These are phyloP conservation scores for Dolomedes plantarius DNA, from an alignment of 2,888 invertebrate genomes.

Conservation along the genomic window DNA sequence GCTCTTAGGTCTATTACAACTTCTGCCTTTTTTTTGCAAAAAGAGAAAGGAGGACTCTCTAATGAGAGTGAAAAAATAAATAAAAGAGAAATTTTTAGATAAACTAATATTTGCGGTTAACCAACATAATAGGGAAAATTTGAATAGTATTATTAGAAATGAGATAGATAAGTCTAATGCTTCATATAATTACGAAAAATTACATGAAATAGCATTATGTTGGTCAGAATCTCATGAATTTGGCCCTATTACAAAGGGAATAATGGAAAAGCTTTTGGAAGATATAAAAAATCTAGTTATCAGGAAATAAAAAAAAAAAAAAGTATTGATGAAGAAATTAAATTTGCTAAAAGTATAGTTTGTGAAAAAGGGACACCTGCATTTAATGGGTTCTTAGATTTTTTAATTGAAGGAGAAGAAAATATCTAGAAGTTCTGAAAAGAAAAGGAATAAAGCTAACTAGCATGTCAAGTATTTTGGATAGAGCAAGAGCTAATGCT, in stretches of 20 bases:
- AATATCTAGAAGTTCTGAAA: slow-evolving; percentile 29
- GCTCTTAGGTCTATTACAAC: slow-evolving; percentile 42
- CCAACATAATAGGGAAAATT: slow-evolving; percentile 30
- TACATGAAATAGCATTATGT: slow-evolving; percentile 43
- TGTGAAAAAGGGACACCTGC: slow-evolving; percentile 27
- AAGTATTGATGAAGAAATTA: slow-evolving; percentile 18
- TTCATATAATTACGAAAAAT: slow-evolving; percentile 48
- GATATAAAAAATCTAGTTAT: slow-evolving; percentile 22
- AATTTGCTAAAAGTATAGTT: slow-evolving; percentile 25
- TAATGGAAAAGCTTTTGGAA: slow-evolving; percentile 16
- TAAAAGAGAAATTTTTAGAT: slow-evolving; percentile 52
- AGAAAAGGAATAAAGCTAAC: slow-evolving; percentile 33
- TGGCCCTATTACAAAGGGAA: slow-evolving; percentile 29
- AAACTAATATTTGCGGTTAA: slow-evolving; percentile 40
- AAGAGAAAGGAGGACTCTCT: slow-evolving; percentile 22
- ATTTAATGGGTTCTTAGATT: slow-evolving; percentile 41
- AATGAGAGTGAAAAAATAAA: slow-evolving; percentile 39
- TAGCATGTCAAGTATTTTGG: slow-evolving; percentile 27
- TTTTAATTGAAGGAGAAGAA: slow-evolving; percentile 10
- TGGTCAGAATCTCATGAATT: slow-evolving; percentile 52
- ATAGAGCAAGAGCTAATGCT: slow-evolving; percentile 1
- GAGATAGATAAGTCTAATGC: slow-evolving; percentile 36
- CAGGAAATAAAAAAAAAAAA: slow-evolving; percentile 22
- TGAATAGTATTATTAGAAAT: slow-evolving; percentile 44
- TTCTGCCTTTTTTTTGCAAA: slow-evolving; percentile 43